Base-by-base conservation (phyloP, 2,113 vertebrate genomes). In the Rhipidura dahli region DNA sequence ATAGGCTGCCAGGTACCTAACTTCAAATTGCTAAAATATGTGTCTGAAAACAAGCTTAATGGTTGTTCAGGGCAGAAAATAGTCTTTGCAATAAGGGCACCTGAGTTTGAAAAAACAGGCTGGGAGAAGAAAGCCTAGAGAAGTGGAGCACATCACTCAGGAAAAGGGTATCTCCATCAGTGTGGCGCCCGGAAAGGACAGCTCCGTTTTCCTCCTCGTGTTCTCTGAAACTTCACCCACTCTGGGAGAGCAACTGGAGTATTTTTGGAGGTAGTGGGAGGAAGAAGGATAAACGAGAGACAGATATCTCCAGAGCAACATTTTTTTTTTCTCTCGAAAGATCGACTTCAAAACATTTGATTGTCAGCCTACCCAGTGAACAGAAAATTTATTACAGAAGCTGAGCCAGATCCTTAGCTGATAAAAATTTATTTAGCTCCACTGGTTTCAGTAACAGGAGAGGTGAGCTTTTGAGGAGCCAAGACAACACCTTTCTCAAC, bases 181-280 rank as follows among this genome's bases (percentile, higher is more conserved):
- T 8, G 5, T 23, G 10, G 54, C 0, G 0, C 56, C 45, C 35
- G 5, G 66, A 89, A n/a, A 87, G 60, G 26, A 57, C 37, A 78
- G 45, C 42, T 90, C 69, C 83, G 57, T 26, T 85, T 73, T 53
- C 73, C 68, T 87, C 45, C 75, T 83, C 57, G 31, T 39, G 39
- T 53, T 93, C 50, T 40, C 16, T 73, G 64, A 89, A 96, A 85
- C 40, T 60, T 84, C 80, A 53, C 19, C 53, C 2, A 0, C 57
- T 75, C 57, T 53, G 42, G 31, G 66, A 91, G 54, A 87, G 45
- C 10, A 22, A 81, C 49, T 4, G 3, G 12, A 81, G 33, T 83
- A 94, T 88, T 96, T 95, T 44, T 81, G 45, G 95, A 95, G 37
- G 28, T 5, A 80, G 85, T 92, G 31, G 70, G 71, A 91, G 73